Evolutionary conservation across 1,140 invertebrate genomes (phyloP), one percentile per base, ranked within the genome.

Genomic region (Ostrea edulis): DNA sequence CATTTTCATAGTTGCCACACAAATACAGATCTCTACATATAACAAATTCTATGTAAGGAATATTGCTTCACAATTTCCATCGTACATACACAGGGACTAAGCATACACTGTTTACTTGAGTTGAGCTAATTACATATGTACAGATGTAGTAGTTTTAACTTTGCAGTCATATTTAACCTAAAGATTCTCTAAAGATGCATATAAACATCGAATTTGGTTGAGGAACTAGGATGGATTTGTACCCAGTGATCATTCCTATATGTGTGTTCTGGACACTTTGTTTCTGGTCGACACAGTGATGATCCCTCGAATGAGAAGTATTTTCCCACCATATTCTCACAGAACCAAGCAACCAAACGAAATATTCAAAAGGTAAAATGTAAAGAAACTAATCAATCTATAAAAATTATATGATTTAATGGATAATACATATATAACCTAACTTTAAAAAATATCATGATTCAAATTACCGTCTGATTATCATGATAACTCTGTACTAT

Each of bases 381-480:
- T 54, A 54, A 8, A 54, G 5, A 11, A n/a, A n/a, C n/a, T 54
- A 5, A 54, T 54, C 5, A 54, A 54, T 8, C 7, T 54, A 8
- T 54, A 54, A 54, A 54, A 54, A 54, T 54, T 54, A 54, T 54
- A 11, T 8, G 11, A 8, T 8, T 54, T 5, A 11, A 54, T 54
- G 53, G 11, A 8, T 54, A 11, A 54, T 54, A 8, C 7, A 54
- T 54, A 54, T 54, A 54, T 54, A 54, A 8, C 11, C 7, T 54
- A 8, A 11, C 11, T 54, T 54, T 54, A 54, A 54, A 88, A 62
- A 8, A 84, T 55, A 20, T 88, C 85, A 35, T 88, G 62, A 8
- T 85, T 62, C 55, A 83, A 65, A 54, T 65, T 88, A n/a, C 87
- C 87, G 20, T 8, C 11, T 68, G 62, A 4, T 88, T 88, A 85